Evolutionary conservation across 2,113 vertebrate genomes (phyloP).

Genomic region (Regulus satrapa): DNA sequence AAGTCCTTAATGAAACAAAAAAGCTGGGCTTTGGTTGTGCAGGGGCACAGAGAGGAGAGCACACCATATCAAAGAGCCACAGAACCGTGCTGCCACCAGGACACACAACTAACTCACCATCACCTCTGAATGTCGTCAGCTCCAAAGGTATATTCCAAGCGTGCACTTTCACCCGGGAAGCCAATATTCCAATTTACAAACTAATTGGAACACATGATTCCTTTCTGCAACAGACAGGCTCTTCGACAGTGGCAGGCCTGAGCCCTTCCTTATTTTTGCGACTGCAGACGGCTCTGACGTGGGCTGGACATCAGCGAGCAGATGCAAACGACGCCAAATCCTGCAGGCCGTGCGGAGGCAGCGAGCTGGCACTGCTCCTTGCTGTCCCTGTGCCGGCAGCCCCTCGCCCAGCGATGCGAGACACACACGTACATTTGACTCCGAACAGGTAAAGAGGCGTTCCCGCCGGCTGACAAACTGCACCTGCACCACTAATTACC

Average conservation of each 20-base stretch:
- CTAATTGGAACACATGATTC: neutral
- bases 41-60: neutral
- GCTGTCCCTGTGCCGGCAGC: neutral
- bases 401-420: neutral
- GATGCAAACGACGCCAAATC: neutral
- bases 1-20: neutral
- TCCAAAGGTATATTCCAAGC: neutral
- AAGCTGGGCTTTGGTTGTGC: neutral
- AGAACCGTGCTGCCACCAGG: rapidly evolving
- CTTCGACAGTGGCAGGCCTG: rapidly evolving
- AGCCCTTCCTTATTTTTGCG: neutral
- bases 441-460: neutral
- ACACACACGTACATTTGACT: rapidly evolving
- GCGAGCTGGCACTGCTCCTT: neutral
- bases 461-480: neutral
- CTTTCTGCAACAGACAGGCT: neutral
- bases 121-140: neutral
- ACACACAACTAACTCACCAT: neutral
- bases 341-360: rapidly evolving
- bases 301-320: neutral
- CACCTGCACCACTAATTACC: neutral
- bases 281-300: neutral
- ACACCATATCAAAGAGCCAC: neutral
- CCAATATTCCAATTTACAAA: neutral
- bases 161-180: neutral